Evolutionary conservation across 2,888 invertebrate genomes (phyloP), one percentile per base, ranked within the genome.

Genomic region (Galeopsomyia nigrocyanea): DNA sequence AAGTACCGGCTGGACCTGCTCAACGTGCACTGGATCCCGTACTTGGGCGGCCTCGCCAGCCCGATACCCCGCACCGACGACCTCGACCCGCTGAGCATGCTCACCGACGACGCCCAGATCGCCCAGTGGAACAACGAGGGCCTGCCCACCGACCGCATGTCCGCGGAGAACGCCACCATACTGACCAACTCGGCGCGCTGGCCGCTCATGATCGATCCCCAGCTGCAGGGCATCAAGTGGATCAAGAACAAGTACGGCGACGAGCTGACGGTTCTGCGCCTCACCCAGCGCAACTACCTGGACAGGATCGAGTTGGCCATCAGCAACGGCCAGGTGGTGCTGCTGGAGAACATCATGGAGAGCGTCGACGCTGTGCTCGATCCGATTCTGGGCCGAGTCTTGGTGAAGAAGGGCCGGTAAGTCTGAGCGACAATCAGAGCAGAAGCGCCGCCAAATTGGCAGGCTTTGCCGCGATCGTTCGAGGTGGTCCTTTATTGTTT

Each of bases 161-260:
- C 97, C 9, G 90, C 95, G 0, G 97, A 98, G 87, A 98, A 98
- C 86, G 98, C 97, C 6, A 95, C 95, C 19, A 97, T 98, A 78
- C 89, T 98, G 66, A 92, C 93, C 19, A 95, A 94, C 86, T 96
- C 96, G 0, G 92, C 95, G 53, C 89, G 97, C 31, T 98, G 97
- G 95, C 97, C 98, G 0, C 88, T 98, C 19, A 95, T 98, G 91
- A 97, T 98, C 78, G 98, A 98, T 88, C 97, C 97, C 0, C 97
- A 97, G 86, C 81, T 92, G 89, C 96, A 96, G 89, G 96, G 95
- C 19, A 90, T 97, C 66, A 97, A 97, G 86, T 98, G 98, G 98
- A 96, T 98, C 75, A 97, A 96, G 87, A 92, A 90, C n/a, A 93
- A 90, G 81, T 97, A 93, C 85, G 94, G 94, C 0, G 90, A 91